Conservation (phyloP, 2,797 vertebrate species). For the Hoplostethus atlanticus region DNA sequence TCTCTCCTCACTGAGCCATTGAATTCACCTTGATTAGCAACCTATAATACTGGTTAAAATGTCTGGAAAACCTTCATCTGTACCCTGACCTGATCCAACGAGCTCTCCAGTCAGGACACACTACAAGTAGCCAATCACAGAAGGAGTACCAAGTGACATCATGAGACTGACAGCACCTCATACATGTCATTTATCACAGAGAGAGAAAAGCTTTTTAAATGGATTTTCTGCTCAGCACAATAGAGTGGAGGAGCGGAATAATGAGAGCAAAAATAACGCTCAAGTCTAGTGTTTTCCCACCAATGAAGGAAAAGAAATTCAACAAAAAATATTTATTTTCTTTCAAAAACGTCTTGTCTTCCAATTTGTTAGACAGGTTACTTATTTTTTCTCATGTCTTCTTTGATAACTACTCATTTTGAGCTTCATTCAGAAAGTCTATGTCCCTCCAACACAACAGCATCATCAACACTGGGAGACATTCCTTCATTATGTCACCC, state of each 20-base stretch:
- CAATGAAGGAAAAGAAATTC: slow-evolving; percentile 1
- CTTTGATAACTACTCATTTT: neutral
- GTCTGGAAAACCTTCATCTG: neutral
- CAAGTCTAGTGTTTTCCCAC: neutral
- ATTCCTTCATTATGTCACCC: slow-evolving; percentile 71
- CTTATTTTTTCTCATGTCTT: neutral
- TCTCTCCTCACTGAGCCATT: neutral
- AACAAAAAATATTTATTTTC: neutral
- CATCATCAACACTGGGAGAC: slow-evolving; percentile 64
- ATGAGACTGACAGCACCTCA: neutral
- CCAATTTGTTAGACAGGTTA: neutral
- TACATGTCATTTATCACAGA: neutral
- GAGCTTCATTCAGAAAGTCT: neutral
- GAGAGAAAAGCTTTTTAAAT: slow-evolving; percentile 19
- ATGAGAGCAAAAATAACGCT: neutral
- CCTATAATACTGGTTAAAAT: neutral
- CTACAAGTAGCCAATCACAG: slow-evolving; percentile 7
- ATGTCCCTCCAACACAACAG: slow-evolving; percentile 33
- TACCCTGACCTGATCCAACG: neutral
- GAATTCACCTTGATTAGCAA: neutral
- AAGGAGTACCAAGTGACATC: slow-evolving; percentile 16
- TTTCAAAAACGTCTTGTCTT: neutral
- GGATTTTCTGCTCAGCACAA: slow-evolving; percentile 16
- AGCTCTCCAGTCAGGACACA: neutral
- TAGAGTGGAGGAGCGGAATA: neutral